Evolutionary conservation across 2,888 invertebrate species (phyloP).

Genomic region (Athetis lepigone): DNA sequence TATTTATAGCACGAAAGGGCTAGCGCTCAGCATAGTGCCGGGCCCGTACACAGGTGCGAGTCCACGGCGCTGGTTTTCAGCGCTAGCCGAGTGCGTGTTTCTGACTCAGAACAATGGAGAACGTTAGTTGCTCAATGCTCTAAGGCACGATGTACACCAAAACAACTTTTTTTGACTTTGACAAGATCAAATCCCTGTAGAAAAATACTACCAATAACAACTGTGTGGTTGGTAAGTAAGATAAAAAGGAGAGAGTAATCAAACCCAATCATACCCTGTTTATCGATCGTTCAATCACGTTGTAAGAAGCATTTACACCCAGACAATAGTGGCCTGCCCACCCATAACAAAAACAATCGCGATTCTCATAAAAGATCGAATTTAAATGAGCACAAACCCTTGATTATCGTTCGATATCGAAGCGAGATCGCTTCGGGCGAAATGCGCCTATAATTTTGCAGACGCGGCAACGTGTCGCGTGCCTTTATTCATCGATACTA

Average conservation of each 20-base stretch:
- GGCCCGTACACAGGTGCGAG: too few relatives aligned
- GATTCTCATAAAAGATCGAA: conserved; percentile 60
- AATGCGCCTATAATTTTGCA: conserved; percentile 64
- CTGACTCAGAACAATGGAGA: too few relatives aligned
- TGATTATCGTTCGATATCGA: conserved; percentile 67
- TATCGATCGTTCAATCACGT: conserved; percentile 27
- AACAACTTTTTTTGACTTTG: too few relatives aligned
- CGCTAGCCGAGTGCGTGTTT: too few relatives aligned
- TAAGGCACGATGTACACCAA: too few relatives aligned
- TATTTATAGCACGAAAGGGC: too few relatives aligned
- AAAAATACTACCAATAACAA: too few relatives aligned
- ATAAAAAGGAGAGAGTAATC: not conserved
- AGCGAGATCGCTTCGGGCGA: conserved; percentile 61
- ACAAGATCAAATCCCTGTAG: too few relatives aligned
- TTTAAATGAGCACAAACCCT: conserved; percentile 65
- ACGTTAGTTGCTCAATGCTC: too few relatives aligned
- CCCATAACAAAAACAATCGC: conserved; percentile 30
- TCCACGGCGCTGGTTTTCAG: too few relatives aligned
- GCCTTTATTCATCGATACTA: conserved; percentile 56
- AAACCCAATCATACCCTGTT: conserved; percentile 24
- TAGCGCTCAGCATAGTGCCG: too few relatives aligned
- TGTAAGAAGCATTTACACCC: conserved; percentile 32
- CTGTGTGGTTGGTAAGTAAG: not conserved
- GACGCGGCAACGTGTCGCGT: conserved; percentile 57
- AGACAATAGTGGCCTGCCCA: conserved; percentile 32